Evolutionary conservation across 64 coral and sea anemone genomes (phyloP), one percentile per base, ranked within the genome.

Genomic region (Porites australiensis): DNA sequence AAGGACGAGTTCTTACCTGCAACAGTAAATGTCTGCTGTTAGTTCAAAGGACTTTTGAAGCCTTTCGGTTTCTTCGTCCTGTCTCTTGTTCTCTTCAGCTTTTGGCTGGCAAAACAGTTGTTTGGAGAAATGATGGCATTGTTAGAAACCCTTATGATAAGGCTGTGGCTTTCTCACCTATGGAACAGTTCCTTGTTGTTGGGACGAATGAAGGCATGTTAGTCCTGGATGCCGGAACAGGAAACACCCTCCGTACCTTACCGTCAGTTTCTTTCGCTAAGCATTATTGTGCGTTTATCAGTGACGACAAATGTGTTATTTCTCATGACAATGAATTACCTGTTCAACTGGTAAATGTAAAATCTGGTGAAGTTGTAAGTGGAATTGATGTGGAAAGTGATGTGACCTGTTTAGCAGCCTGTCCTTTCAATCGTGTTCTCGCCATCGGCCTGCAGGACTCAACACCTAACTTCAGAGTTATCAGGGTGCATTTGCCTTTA

Each of bases 11-110:
- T 51, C 15, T 75, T 50, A 45, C 45, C 14, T 75, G 46, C 15
- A 75, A 75, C 14, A 75, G 72, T 19, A 75, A 75, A 75, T 49
- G 72, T 75, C 72, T 49, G 12, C 44, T 75, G 11, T 9, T 75
- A 75, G 18, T 44, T 13, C 27, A 14, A 15, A 16, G 13, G 47
- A n/a, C n/a, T n/a, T n/a, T n/a, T n/a, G n/a, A n/a, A n/a, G n/a
- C n/a, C n/a, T n/a, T n/a, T n/a, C n/a, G n/a, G n/a, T n/a, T n/a
- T n/a, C n/a, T n/a, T n/a, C n/a, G n/a, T n/a, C n/a, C n/a, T n/a
- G n/a, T n/a, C n/a, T n/a, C n/a, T 14, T 15, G 6, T 4, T 5
- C 23, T 11, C 12, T 75, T 44, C 72, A 48, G 72, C 4, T 75
- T 11, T 4, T 3, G 13, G 45, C 15, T 51, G 72, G 44, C 47